A percentile compares a stretch with the other conserved stretches of the same genome.
These are phyloP conservation scores for Hylaea fasciaria DNA, from an alignment of 2,888 invertebrate genomes.

Conservation along the genomic window DNA sequence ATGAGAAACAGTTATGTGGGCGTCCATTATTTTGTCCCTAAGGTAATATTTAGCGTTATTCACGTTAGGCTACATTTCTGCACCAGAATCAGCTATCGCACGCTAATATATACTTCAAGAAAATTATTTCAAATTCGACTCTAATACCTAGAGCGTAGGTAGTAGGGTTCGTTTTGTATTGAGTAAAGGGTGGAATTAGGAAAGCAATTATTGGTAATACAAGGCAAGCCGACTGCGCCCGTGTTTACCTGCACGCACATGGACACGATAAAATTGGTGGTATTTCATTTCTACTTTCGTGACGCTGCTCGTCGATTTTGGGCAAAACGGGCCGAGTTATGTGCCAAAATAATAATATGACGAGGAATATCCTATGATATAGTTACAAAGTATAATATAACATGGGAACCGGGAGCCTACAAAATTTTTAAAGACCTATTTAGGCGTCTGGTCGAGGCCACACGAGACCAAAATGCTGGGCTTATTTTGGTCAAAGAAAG, in stretches of 20 bases:
- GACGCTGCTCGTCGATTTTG: too few relatives aligned
- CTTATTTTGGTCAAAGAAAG: too few relatives aligned
- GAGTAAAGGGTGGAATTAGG: constrained; percentile 59
- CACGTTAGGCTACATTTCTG: constrained; percentile 8
- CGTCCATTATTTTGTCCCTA: constrained; percentile 19
- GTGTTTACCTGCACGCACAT: constrained; percentile 74
- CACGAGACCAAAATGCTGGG: too few relatives aligned
- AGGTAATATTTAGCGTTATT: constrained; percentile 11
- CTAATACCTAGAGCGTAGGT: constrained; percentile 20
- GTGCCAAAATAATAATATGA: too few relatives aligned
- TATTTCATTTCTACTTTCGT: not conserved
- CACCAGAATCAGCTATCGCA: constrained; percentile 15
- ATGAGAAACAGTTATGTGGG: constrained; percentile 10
- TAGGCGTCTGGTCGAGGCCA: too few relatives aligned
- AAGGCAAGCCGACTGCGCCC: constrained; percentile 58
- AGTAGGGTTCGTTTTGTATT: constrained; percentile 47
- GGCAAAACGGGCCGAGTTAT: too few relatives aligned
- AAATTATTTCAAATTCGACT: constrained; percentile 8
- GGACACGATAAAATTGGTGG: constrained; percentile 1
- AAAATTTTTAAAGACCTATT: too few relatives aligned
- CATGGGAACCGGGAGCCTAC: too few relatives aligned
- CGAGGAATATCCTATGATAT: too few relatives aligned
- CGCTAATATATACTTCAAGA: constrained; percentile 14
- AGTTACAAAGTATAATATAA: too few relatives aligned
- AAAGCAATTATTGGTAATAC: constrained; percentile 70